Evolutionary conservation across 2,797 vertebrate genomes (phyloP).

Genomic region (Rhinoraja longicauda): DNA sequence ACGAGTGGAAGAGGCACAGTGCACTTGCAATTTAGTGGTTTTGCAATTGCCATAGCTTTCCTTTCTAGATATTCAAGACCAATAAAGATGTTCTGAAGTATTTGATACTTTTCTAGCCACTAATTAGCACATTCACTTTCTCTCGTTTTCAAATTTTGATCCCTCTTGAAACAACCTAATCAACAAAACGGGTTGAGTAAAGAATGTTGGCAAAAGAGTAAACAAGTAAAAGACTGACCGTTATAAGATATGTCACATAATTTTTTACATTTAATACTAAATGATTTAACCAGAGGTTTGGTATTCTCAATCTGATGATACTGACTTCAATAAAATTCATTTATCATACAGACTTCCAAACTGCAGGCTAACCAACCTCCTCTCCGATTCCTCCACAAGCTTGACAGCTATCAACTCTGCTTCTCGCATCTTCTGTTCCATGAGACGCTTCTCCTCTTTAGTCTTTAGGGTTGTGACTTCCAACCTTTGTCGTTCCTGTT

Average conservation of each 20-base stretch:
- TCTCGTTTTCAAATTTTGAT: neutral
- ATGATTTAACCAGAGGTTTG: neutral
- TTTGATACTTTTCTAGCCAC: neutral
- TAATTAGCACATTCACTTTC: neutral
- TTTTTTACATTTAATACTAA: neutral
- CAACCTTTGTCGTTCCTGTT: slow-evolving; percentile 80
- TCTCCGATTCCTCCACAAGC: slow-evolving; percentile 83
- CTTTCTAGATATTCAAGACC: neutral
- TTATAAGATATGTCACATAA: neutral
- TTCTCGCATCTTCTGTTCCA: slow-evolving; percentile 94
- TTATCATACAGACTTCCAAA: neutral
- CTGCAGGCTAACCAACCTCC: slow-evolving; percentile 60
- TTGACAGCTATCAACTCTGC: slow-evolving; percentile 82
- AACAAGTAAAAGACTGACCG: neutral
- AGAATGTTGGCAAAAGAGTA: neutral
- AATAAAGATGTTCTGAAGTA: neutral
- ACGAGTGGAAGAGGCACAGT: neutral
- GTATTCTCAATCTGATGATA: neutral
- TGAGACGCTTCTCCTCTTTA: slow-evolving; percentile 84
- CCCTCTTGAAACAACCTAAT: neutral
- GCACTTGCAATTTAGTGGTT: neutral
- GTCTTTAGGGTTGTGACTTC: slow-evolving; percentile 82
- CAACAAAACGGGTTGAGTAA: neutral
- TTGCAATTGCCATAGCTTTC: neutral
- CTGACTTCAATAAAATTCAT: neutral